Conservation (phyloP, 2,113 vertebrate genomes). For the Phylloscopus trochilus region DNA sequence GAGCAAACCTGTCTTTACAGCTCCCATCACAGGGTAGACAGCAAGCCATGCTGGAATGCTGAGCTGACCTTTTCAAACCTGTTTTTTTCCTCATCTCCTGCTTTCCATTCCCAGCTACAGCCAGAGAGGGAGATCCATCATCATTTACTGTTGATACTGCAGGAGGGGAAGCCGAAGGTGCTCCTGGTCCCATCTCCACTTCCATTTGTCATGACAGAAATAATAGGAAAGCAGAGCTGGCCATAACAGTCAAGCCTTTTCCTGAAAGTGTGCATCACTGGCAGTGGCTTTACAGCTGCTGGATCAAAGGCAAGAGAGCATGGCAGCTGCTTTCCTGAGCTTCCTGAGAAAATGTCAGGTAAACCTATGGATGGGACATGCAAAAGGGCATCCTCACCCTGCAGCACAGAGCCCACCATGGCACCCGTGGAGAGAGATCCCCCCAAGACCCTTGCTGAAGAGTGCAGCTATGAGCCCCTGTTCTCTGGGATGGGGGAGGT, state of each 20-base stretch:
- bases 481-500: background rate
- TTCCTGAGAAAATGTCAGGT: fast-evolving
- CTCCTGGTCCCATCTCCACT: background rate
- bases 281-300: background rate
- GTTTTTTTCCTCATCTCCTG: background rate
- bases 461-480: background rate
- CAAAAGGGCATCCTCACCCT: background rate
- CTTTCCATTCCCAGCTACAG: background rate
- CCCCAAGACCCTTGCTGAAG: background rate
- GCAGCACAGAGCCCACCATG: background rate
- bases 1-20: background rate
- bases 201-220: background rate
- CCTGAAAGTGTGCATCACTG: background rate
- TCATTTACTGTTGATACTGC: background rate
- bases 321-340: background rate
- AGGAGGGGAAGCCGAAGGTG: background rate
- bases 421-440: fast-evolving
- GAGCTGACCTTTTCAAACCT: background rate
- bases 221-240: background rate
- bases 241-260: background rate
- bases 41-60: background rate
- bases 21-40: background rate
- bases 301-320: background rate
- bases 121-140: background rate
- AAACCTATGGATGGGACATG: fast-evolving